Conservation (phyloP, 2,797 vertebrate genomes). For the Schizothorax lantsangensis region DNA sequence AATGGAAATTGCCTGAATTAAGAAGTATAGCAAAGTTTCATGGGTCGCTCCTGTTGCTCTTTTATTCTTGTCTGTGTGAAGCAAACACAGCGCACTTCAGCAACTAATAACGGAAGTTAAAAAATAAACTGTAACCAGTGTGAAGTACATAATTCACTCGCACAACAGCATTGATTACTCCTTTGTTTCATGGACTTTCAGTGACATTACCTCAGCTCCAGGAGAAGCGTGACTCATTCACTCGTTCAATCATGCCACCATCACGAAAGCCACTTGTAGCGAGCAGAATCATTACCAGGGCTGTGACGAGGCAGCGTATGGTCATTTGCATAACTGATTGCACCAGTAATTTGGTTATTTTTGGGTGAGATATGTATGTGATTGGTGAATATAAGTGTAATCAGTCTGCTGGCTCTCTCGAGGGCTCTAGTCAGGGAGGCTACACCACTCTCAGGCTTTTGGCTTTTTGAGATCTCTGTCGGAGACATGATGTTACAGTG, state of each 20-base stretch:
- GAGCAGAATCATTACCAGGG: slow-evolving; percentile 59
- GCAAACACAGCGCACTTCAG: not conserved
- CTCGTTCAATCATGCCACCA: slow-evolving; percentile 65
- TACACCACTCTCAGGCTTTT: not conserved
- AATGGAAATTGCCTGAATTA: not conserved
- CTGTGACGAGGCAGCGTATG: slow-evolving; percentile 60
- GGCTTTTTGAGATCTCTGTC: slow-evolving; percentile 17
- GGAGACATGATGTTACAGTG: slow-evolving; percentile 5
- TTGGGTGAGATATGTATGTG: slow-evolving; percentile 46
- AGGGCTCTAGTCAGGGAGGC: not conserved
- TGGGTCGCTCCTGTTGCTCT: not conserved
- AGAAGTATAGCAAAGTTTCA: not conserved
- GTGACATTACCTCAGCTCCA: slow-evolving; percentile 64
- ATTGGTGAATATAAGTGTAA: slow-evolving; percentile 61
- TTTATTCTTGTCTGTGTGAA: not conserved
- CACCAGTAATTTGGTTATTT: slow-evolving; percentile 62
- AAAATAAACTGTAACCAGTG: not conserved
- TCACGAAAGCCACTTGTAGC: slow-evolving; percentile 52
- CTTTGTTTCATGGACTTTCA: slow-evolving; percentile 58
- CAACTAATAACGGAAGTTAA: not conserved
- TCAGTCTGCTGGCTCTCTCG: slow-evolving; percentile 54
- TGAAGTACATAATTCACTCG: not conserved
- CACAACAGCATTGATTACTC: slow-evolving; percentile 61
- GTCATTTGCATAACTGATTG: slow-evolving; percentile 72
- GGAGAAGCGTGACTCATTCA: slow-evolving; percentile 60